Percentiles rank a stretch among this genome's conserved stretches.
Conservation (phyloP, 2,113 vertebrate genomes). For the Clinocottus analis region DNA sequence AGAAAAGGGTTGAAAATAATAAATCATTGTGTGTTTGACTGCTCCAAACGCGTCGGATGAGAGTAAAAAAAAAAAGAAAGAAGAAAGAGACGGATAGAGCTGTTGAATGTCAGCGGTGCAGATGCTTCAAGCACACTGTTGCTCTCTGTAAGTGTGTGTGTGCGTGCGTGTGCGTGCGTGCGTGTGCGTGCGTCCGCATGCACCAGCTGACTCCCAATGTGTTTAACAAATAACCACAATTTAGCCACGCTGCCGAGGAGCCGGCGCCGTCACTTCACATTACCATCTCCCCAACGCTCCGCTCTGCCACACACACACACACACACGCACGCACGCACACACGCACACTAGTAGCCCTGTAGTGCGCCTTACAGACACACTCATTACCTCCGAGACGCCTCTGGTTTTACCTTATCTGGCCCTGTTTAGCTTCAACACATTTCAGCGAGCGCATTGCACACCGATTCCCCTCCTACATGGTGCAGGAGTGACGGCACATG, state of each 20-base stretch:
- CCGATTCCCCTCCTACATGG: constrained; percentile 69
- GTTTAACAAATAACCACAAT: constrained; percentile 98
- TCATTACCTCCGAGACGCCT: constrained; percentile 74
- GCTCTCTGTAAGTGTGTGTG: constrained; percentile 30
- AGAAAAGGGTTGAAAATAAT: background rate
- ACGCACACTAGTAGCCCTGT: constrained; percentile 35
- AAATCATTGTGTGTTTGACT: constrained; percentile 13
- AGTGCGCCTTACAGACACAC: constrained; percentile 72
- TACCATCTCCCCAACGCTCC: constrained; percentile 87
- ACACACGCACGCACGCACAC: constrained; percentile 19
- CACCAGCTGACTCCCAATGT: constrained; percentile 91
- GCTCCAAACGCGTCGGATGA: constrained; percentile 42
- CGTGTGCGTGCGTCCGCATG: constrained; percentile 39
- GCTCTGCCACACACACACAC: constrained; percentile 80
- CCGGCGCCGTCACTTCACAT: constrained; percentile 94
- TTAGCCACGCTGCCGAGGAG: constrained; percentile 92
- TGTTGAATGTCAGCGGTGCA: constrained; percentile 69
- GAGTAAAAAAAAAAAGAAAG: background rate
- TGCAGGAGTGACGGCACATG: constrained; percentile 48
- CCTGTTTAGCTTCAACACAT: constrained; percentile 73
- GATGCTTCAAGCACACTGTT: constrained; percentile 63
- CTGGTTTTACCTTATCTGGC: constrained; percentile 77
- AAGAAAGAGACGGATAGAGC: constrained; percentile 51
- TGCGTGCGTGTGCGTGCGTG: constrained; percentile 32
- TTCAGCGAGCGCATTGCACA: constrained; percentile 60